These are phyloP conservation scores for Venustaconcha ellipsiformis DNA, from an alignment of 1,140 invertebrate species.

Conservation along the genomic window DNA sequence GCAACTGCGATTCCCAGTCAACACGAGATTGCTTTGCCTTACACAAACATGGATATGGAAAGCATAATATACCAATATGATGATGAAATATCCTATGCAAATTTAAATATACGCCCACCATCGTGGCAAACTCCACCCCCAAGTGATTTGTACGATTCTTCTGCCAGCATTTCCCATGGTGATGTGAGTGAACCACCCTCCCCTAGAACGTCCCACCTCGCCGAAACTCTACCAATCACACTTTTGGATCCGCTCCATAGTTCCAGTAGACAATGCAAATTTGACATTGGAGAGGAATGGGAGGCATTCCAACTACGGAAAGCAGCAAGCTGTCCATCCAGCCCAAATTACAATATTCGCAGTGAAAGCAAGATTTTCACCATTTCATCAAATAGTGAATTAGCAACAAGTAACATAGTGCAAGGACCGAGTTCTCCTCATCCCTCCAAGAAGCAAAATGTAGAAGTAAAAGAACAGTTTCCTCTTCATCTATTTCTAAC, in stretches of 20 bases:
- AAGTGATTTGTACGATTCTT: slow-evolving; percentile 3
- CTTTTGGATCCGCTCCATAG: slow-evolving; percentile 20
- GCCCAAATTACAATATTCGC: neutral
- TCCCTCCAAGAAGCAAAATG: no score
- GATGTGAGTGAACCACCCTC: neutral
- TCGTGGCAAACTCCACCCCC: neutral
- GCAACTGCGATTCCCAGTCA: slow-evolving; percentile 13
- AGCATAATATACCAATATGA: neutral
- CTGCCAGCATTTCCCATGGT: slow-evolving; percentile 4
- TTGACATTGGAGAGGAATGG: slow-evolving; percentile 31
- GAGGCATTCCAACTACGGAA: slow-evolving; percentile 21
- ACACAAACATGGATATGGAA: slow-evolving; percentile 10
- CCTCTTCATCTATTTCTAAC: slow-evolving; percentile 27
- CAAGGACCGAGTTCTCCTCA: no score
- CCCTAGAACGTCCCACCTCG: neutral
- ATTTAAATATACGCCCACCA: neutral
- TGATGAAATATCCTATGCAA: neutral
- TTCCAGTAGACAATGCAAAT: slow-evolving; percentile 30
- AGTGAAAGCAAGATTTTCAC: no score
- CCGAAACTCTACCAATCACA: slow-evolving; percentile 16
- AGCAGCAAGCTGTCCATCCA: slow-evolving; percentile 26
- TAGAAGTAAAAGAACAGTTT: slow-evolving; percentile 21
- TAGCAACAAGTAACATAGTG: no score
- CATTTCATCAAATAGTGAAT: no score
- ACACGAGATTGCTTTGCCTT: slow-evolving; percentile 18